phyloP scores from a whole-genome alignment of 2,888 invertebrate genomes.

The Harpalus rufipes region DNA sequence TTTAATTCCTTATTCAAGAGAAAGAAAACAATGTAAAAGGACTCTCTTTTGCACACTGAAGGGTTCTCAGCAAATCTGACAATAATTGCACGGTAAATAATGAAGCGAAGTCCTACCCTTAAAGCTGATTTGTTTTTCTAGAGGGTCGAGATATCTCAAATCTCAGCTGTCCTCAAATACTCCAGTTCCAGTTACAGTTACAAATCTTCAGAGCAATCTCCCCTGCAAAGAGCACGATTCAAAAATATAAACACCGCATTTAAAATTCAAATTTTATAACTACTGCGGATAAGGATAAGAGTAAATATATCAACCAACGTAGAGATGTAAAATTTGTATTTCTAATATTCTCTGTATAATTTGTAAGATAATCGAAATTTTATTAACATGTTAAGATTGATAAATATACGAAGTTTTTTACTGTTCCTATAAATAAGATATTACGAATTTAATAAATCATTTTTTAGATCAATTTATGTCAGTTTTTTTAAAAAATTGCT shows the following conservation, averaged over 20 bases:
- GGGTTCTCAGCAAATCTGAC: constrained; percentile 6
- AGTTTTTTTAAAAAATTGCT: too few relatives aligned
- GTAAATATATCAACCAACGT: constrained; percentile 21
- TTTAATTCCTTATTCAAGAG: too few relatives aligned
- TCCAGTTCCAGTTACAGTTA: neutral
- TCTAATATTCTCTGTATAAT: too few relatives aligned
- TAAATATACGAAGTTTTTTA: too few relatives aligned
- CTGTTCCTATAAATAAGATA: too few relatives aligned
- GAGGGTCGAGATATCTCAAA: neutral
- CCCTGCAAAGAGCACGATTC: neutral
- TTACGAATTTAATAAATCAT: too few relatives aligned
- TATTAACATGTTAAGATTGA: too few relatives aligned
- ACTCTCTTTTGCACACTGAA: neutral
- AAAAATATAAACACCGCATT: constrained; percentile 34
- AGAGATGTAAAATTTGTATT: neutral
- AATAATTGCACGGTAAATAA: constrained; percentile 26
- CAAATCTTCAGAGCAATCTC: neutral
- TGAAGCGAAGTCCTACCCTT: constrained; percentile 9
- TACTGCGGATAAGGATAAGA: neutral
- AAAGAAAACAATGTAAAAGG: neutral
- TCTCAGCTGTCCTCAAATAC: constrained; percentile 1
- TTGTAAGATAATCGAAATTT: too few relatives aligned
- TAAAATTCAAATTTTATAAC: constrained; percentile 31
- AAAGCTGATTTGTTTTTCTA: constrained; percentile 36
- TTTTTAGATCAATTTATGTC: too few relatives aligned